These are phyloP conservation scores for Mustela lutreola DNA, from an alignment of 2,113 vertebrate genomes.

Conservation along the genomic window DNA sequence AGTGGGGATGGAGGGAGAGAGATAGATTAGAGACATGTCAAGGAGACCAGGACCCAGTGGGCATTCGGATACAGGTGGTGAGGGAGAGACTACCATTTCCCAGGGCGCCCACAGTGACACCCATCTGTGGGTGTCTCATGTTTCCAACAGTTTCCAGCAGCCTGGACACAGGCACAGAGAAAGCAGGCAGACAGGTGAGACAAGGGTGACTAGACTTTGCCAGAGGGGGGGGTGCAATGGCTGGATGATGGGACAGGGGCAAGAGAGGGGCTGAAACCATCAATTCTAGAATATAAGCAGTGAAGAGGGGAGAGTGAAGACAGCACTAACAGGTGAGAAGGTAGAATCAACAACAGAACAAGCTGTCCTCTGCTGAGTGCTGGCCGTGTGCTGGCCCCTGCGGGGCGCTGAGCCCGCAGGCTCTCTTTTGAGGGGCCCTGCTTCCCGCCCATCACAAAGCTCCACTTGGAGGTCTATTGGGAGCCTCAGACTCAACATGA, in stretches of 20 bases:
- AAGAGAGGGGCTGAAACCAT: no score
- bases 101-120: neutral
- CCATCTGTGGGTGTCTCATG: neutral
- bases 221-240: neutral
- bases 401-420: accelerated
- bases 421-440: neutral
- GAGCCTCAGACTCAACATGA: neutral
- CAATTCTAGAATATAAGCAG: neutral
- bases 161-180: neutral
- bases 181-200: neutral
- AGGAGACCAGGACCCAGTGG: neutral
- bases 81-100: neutral
- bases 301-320: neutral
- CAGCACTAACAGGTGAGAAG: neutral
- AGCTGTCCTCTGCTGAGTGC: neutral
- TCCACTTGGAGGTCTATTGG: neutral
- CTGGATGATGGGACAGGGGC: neutral
- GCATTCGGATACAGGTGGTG: accelerated
- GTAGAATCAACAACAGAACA: neutral
- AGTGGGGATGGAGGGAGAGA: neutral
- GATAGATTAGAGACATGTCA: neutral
- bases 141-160: neutral
- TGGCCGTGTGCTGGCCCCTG: neutral
- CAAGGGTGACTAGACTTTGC: neutral
- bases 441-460: neutral